Evolutionary conservation across 1,140 invertebrate species (phyloP).

Genomic region (Caerostris extrusa): DNA sequence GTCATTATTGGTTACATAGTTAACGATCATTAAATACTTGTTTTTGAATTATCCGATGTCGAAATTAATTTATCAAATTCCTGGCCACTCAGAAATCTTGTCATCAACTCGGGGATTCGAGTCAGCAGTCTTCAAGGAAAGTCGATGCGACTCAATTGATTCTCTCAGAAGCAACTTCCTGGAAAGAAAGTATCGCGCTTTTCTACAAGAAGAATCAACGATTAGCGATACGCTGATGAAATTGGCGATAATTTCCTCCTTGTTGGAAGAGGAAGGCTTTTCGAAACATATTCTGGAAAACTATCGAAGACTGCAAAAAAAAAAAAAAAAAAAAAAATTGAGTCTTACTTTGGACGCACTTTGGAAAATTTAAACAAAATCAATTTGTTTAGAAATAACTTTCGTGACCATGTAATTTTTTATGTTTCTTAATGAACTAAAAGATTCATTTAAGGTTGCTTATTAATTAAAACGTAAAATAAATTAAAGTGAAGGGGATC

Average conservation of each 20-base stretch:
- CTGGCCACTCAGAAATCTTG: background rate
- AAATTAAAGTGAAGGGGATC: too few relatives aligned
- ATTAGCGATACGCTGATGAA: conserved; percentile 1
- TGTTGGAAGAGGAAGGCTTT: background rate
- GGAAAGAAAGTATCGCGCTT: background rate
- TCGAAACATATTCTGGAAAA: background rate
- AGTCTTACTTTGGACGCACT: background rate
- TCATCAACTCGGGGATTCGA: background rate
- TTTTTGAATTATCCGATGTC: conserved; percentile 31
- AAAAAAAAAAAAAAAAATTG: background rate
- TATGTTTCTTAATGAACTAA: too few relatives aligned
- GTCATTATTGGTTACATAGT: conserved; percentile 53
- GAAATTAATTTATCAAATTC: conserved; percentile 63
- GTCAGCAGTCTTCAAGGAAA: too few relatives aligned
- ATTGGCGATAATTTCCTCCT: conserved; percentile 27
- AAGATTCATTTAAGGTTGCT: too few relatives aligned
- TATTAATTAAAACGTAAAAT: too few relatives aligned
- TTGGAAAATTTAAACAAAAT: background rate
- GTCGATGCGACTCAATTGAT: conserved; percentile 17
- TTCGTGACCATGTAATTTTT: too few relatives aligned
- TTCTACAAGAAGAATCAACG: background rate
- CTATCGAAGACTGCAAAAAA: background rate
- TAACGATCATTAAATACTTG: conserved; percentile 60
- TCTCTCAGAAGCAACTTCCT: background rate
- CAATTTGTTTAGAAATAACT: background rate